Conservation (phyloP, 2,888 invertebrate species). For the Iphiclides podalirius region DNA sequence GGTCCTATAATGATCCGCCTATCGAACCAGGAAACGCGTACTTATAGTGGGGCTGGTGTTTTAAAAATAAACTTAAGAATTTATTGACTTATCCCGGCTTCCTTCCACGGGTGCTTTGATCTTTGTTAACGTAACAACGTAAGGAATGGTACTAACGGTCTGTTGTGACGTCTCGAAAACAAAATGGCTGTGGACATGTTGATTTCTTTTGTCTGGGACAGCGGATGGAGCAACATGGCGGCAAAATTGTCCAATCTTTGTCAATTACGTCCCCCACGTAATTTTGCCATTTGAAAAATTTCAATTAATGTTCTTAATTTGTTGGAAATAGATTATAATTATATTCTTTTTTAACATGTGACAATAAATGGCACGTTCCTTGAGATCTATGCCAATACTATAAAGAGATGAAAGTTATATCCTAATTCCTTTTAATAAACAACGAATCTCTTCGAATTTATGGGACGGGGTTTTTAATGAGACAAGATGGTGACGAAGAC, state of each 20-base stretch:
- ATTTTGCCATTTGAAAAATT: too few relatives aligned
- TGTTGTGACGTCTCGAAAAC: constrained; percentile 16
- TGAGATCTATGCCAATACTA: too few relatives aligned
- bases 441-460: too few relatives aligned
- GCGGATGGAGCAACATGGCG: not conserved
- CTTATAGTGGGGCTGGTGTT: constrained; percentile 32
- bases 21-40: constrained; percentile 34
- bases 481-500: too few relatives aligned
- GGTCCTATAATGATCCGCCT: constrained; percentile 20
- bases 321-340: too few relatives aligned
- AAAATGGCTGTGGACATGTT: constrained; percentile 6
- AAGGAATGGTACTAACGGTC: constrained; percentile 17
- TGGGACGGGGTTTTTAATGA: too few relatives aligned
- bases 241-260: constrained; percentile 10
- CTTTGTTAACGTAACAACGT: constrained; percentile 25
- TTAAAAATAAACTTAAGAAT: constrained; percentile 37
- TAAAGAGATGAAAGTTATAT: too few relatives aligned
- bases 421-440: too few relatives aligned
- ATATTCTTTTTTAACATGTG: too few relatives aligned
- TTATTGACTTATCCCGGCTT: constrained; percentile 36
- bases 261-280: not conserved
- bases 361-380: too few relatives aligned
- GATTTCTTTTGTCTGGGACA: constrained; percentile 9
- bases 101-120: constrained; percentile 37
- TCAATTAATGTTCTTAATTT: too few relatives aligned